These are phyloP conservation scores for Ceratina australensis DNA, from an alignment of 1,140 invertebrate genomes.

Conservation along the genomic window DNA sequence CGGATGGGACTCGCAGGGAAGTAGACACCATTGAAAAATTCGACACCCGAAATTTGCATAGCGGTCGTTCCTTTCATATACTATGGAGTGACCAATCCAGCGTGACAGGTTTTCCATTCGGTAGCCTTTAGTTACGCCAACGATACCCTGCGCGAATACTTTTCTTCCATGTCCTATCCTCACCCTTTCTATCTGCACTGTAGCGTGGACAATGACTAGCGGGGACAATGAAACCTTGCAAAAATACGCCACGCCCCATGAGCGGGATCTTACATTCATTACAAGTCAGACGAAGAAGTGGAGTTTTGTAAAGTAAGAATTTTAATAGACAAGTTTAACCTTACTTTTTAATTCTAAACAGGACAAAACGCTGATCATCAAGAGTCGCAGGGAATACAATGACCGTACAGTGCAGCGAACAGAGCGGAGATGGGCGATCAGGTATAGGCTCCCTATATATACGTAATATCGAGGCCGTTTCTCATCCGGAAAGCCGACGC, in stretches of 20 bases:
- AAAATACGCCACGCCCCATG: slow-evolving; percentile 49
- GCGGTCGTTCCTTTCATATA: slow-evolving; percentile 20
- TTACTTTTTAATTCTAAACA: not conserved
- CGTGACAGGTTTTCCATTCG: slow-evolving; percentile 49
- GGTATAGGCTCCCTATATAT: slow-evolving; percentile 50
- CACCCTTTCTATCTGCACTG: not conserved
- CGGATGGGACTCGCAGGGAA: too few species aligned
- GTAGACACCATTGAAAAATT: not conserved
- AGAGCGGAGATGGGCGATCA: slow-evolving; percentile 6
- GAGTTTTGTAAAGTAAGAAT: too few species aligned
- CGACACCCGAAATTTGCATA: slow-evolving; percentile 36
- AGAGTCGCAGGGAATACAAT: slow-evolving; percentile 50
- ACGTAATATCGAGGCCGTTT: slow-evolving; percentile 57
- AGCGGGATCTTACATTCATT: too few species aligned
- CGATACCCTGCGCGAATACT: slow-evolving; percentile 57
- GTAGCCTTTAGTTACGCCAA: slow-evolving; percentile 65
- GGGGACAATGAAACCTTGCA: slow-evolving; percentile 48
- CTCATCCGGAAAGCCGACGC: slow-evolving; percentile 67
- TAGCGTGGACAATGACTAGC: slow-evolving; percentile 33
- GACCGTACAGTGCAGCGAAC: not conserved
- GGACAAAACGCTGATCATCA: too few species aligned
- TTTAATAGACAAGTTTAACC: too few species aligned
- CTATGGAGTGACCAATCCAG: not conserved
- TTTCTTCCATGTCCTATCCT: slow-evolving; percentile 35
- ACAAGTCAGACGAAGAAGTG: too few species aligned